These are phyloP conservation scores for Antitype chi DNA, from an alignment of 2,888 invertebrate species.

Conservation along the genomic window DNA sequence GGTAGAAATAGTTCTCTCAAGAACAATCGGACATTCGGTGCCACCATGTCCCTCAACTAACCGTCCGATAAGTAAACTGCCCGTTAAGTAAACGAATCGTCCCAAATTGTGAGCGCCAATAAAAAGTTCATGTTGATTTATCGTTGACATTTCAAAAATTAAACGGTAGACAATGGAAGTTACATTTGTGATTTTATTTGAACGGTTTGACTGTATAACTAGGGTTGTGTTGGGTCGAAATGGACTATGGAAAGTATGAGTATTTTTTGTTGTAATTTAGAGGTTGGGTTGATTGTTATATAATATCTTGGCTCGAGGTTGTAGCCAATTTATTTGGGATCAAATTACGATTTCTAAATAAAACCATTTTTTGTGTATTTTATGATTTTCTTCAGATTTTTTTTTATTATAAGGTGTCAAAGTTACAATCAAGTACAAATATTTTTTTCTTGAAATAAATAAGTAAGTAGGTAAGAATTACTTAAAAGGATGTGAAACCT, in stretches of 20 bases:
- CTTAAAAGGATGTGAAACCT: neutral
- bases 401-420: neutral
- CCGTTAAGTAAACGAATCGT: constrained; percentile 58
- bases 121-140: constrained; percentile 62
- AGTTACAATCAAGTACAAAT: neutral
- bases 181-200: constrained; percentile 36
- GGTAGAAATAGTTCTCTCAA: neutral
- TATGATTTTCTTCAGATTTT: neutral
- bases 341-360: neutral
- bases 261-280: neutral
- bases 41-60: constrained; percentile 22
- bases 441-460: constrained; percentile 11
- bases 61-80: constrained; percentile 42
- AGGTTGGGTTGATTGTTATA: neutral
- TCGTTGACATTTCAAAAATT: constrained; percentile 50
- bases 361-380: neutral
- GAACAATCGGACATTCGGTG: neutral
- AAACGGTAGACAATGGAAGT: constrained; percentile 5
- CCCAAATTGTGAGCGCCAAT: constrained; percentile 57
- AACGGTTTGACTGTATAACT: neutral
- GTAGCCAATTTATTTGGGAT: neutral
- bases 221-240: too few relatives aligned
- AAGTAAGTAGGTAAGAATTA: neutral
- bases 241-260: neutral
- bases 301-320: neutral